Conservation (phyloP, 1,140 invertebrate species). For the Drosophila nigrodunni region DNA sequence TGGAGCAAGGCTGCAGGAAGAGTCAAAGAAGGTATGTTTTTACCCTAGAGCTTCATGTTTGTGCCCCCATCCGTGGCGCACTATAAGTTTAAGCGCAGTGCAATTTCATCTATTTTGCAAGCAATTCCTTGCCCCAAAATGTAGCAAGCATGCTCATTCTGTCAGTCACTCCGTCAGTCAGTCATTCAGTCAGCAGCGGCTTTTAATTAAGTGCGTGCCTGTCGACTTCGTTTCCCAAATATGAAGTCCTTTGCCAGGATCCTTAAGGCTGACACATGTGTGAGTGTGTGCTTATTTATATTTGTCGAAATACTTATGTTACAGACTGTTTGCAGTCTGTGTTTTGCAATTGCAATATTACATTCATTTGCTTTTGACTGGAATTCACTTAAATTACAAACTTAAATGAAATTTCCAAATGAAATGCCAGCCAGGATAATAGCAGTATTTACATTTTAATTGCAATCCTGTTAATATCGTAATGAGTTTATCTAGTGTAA, state of each 20-base stretch:
- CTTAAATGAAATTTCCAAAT: conserved; percentile 26
- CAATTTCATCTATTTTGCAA: conserved; percentile 69
- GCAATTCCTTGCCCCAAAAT: conserved; percentile 48
- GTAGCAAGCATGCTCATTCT: conserved; percentile 30
- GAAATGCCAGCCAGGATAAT: conserved; percentile 29
- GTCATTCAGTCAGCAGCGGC: conserved; percentile 25
- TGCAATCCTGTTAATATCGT: conserved; percentile 15
- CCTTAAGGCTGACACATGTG: conserved; percentile 1
- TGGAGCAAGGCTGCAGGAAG: no score
- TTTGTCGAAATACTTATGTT: conserved; percentile 22
- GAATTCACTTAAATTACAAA: conserved; percentile 35
- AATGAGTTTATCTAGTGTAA: conserved; percentile 28
- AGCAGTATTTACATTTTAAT: conserved; percentile 18
- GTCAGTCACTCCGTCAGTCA: conserved; percentile 9
- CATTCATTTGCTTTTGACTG: conserved; percentile 27
- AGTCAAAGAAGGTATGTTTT: conserved; percentile 7
- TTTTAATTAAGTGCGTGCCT: conserved; percentile 77
- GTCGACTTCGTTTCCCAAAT: conserved; percentile 39
- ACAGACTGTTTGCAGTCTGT: conserved; percentile 12
- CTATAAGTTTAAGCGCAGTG: conserved; percentile 28
- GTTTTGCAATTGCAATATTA: conserved; percentile 27
- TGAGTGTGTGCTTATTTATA: conserved; percentile 19
- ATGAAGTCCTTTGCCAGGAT: conserved; percentile 52
- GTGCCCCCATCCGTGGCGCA: conserved; percentile 7
- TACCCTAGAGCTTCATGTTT: conserved; percentile 3